Base-by-base conservation (phyloP, 2,888 invertebrate genomes). In the Lamellibrachia satsuma region DNA sequence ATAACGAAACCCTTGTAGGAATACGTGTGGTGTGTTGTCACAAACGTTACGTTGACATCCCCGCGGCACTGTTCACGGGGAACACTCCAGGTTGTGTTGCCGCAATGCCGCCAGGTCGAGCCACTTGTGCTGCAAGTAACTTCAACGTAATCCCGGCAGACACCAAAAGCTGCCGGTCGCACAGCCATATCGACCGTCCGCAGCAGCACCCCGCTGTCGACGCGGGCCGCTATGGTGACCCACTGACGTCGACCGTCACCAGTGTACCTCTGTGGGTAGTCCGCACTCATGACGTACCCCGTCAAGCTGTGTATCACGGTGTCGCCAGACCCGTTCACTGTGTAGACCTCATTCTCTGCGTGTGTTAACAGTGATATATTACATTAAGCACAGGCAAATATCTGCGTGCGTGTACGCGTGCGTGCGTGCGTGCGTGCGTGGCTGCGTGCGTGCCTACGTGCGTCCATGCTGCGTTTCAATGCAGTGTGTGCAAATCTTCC, bases 1-100 rank as follows among this genome's bases (percentile, higher is more conserved):
- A 75, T n/a, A 75, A 75, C 75, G 75, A 75, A 75, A n/a, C 75
- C 75, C n/a, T 75, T 75, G 22, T 75, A 75, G n/a, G n/a, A n/a
- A 6, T 75, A 22, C 22, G 75, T 75, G 75, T 75, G 75, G 15
- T 6, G 75, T 22, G 75, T 75, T 75, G 75, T 75, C 75, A 75
- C 3, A 22, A 75, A 75, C 75, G 75, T 75, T n/a, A 75, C 75
- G 75, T 75, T 75, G 75, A 75, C 75, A 75, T 75, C 75, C 22
- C 75, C 75, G 22, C 75, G 75, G n/a, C 75, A 75, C 75, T 22
- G 75, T 15, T 75, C 75, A n/a, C 22, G 75, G n/a, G 75, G n/a
- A 15, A 75, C n/a, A 22, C 75, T 75, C 75, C 75, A 75, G 2
- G 75, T 1, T 4, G 75, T 15, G 75, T 6, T 75, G 75, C 75